These are phyloP conservation scores for Proterorhinus semilunaris DNA, from an alignment of 2,113 vertebrate genomes.

Conservation along the genomic window DNA sequence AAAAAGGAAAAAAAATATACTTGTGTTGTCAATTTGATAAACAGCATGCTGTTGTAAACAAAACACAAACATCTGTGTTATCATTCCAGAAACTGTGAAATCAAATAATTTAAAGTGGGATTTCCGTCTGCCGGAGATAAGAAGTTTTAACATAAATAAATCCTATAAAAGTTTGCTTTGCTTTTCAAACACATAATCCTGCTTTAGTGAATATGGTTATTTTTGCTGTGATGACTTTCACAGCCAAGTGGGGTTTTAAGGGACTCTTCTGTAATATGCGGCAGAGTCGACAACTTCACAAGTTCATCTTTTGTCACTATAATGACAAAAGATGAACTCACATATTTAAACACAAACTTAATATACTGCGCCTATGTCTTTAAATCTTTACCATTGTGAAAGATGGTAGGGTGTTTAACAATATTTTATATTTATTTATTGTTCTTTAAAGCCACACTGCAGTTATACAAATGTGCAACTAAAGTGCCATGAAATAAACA, in stretches of 20 bases:
- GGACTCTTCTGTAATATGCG: neutral
- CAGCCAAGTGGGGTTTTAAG: neutral
- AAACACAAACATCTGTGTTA: neutral
- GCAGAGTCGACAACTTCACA: neutral
- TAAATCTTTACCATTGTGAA: too few relatives aligned
- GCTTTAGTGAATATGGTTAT: neutral
- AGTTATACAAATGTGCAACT: too few relatives aligned
- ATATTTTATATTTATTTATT: too few relatives aligned
- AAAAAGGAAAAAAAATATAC: neutral
- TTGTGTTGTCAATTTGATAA: slow-evolving; percentile 11
- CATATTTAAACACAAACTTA: neutral
- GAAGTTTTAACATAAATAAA: neutral
- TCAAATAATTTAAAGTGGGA: neutral
- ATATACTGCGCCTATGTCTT: too few relatives aligned
- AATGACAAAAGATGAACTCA: too few relatives aligned
- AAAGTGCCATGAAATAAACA: too few relatives aligned
- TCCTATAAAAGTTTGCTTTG: neutral
- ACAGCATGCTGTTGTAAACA: neutral
- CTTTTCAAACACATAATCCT: neutral
- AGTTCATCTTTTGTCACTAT: too few relatives aligned
- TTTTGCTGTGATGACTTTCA: neutral
- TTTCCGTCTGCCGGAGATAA: neutral
- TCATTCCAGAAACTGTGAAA: neutral
- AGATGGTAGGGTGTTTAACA: too few relatives aligned
- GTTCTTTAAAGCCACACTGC: too few relatives aligned